Evolutionary conservation across 2,888 invertebrate genomes (phyloP), one percentile per base, ranked within the genome.

Genomic region (Catocala sponsa): DNA sequence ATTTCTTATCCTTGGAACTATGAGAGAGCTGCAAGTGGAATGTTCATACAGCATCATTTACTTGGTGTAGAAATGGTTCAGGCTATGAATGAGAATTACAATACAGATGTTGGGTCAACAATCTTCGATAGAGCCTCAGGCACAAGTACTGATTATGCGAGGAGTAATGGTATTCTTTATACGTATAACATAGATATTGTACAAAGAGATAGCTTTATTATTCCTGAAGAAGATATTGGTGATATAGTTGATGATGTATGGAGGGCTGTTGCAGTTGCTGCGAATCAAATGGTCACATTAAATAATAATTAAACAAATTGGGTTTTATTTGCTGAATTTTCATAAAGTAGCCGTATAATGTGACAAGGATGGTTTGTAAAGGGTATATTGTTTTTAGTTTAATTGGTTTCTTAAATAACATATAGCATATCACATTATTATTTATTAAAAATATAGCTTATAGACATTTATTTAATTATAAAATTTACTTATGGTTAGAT

Each of bases 1-100:
- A 78, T 97, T 6, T 88, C 97, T 0, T 96, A 96, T 78, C 97
- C 97, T 0, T 97, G 96, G 96, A 96, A 96, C 46, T 97, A 94
- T 68, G 95, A 95, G 49, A 85, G 82, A 42, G 88, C 92, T 32
- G 91, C 92, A 0, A 90, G 87, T 65, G 92, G 91, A 0, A 82
- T 91, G 78, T 91, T 91, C 50, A 76, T 81, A 35, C 84, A 88
- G 5, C 87, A 92, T 38, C 83, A 87, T 60, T 67, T 87, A 1
- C 74, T 91, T 10, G 91, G 85, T 4, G 55, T 86, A 15, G 79
- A 87, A n/a, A 89, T 92, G 82, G 60, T 85, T 4, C 65, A 63
- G 4, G 77, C 83, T n/a, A 81, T 89, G 77, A 78, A 66, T 9
- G 79, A 80, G 10, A 70, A 67, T 0, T 92, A 92, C 55, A 63